Conservation (phyloP, 2,888 invertebrate genomes). For the Tiliacea citrago region DNA sequence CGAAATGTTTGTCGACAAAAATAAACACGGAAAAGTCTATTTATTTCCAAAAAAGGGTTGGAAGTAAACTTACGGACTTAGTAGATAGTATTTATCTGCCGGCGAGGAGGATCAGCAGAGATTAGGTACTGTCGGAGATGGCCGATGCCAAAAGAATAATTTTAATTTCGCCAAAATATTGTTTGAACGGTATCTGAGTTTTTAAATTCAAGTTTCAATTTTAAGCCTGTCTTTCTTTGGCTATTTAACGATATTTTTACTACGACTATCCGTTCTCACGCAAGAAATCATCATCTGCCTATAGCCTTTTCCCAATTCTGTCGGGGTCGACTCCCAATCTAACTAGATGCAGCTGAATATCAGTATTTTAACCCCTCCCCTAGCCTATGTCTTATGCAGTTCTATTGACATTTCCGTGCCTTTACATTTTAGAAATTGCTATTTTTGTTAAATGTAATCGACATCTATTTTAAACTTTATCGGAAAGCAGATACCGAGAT, state of each 20-base stretch:
- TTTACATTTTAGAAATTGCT: no score
- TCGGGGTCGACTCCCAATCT: no score
- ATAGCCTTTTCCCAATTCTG: no score
- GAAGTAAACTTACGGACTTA: conserved; percentile 32
- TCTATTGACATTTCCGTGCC: no score
- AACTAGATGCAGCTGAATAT: no score
- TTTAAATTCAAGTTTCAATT: not conserved
- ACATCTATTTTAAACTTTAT: no score
- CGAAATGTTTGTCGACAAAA: conserved; percentile 44
- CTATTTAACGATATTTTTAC: not conserved
- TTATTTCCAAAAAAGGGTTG: conserved; percentile 47
- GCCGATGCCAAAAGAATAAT: not conserved
- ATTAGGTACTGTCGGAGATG: not conserved
- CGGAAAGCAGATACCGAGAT: no score
- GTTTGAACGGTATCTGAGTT: not conserved
- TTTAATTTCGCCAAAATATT: not conserved
- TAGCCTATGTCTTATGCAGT: no score
- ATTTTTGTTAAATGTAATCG: no score
- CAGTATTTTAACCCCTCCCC: no score
- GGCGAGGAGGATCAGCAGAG: not conserved
- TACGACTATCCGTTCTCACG: not conserved
- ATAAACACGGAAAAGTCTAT: conserved; percentile 42
- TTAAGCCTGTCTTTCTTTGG: no score
- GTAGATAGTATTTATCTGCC: conserved; percentile 33
- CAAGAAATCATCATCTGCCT: no score